Evolutionary conservation across 2,888 invertebrate species (phyloP), one percentile per base, ranked within the genome.

Genomic region (Rhagonycha fulva): DNA sequence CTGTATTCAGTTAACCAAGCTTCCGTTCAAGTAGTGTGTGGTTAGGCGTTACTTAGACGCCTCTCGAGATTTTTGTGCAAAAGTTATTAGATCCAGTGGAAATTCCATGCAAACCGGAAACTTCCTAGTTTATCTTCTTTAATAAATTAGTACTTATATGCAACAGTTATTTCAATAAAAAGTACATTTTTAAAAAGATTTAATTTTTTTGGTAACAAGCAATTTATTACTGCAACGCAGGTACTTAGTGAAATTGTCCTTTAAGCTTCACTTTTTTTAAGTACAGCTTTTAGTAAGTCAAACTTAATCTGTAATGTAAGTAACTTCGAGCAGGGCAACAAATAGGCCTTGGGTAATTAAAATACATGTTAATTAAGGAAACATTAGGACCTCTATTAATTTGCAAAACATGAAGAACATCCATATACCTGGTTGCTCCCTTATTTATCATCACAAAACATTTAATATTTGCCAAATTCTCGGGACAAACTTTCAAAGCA

Each of bases 1-100:
- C 76, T 74, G 68, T 68, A 76, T 74, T 68, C 76, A 71, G 76
- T 76, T 76, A 75, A 77, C 71, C 74, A 68, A 74, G 77, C 77
- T 77, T 77, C 77, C 77, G 77, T 72, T 75, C 70, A 77, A 77
- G 77, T 75, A 77, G 75, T 74, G 71, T 77, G 77, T 70, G 77
- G 77, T 77, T 77, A 75, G 76, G 63, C 72, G 72, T 77, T 77
- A 77, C 77, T 77, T 77, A 72, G 74, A 72, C 62, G 32, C 66
- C 77, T 63, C 77, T 47, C 32, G 77, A 77, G 77, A 70, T 75
- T 77, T 72, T 75, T 19, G 75, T 70, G 14, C 69, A 72, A 75
- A 77, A 75, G 74, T 77, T 47, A 47, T 47, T 74, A 63, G 72
- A 63, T 66, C 68, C 62, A 63, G 74, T 67, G 67, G 69, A 74